A percentile compares a stretch with the other conserved stretches of the same genome.
Evolutionary conservation across 2,113 vertebrate genomes (phyloP).

Genomic region (Phasianus colchicus): DNA sequence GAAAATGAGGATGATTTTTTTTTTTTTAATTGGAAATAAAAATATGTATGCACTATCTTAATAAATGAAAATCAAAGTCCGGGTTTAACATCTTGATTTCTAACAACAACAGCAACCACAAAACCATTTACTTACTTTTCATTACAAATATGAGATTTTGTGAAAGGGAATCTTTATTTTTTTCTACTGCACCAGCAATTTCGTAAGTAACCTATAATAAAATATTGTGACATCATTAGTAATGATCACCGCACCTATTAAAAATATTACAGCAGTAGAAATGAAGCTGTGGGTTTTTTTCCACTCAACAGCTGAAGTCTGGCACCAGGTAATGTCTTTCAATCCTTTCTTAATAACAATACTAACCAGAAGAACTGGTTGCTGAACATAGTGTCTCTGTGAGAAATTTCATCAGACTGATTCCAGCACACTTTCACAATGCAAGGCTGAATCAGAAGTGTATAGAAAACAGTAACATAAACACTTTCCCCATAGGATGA

Average conservation of each 20-base stretch:
- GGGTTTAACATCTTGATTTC: background rate
- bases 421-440: background rate
- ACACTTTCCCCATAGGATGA: background rate
- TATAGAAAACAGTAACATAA: background rate
- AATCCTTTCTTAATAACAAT: background rate
- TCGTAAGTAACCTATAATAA: constrained; percentile 90
- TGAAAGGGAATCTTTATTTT: constrained; percentile 93
- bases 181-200: constrained; percentile 86
- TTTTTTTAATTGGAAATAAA: background rate
- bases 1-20: background rate
- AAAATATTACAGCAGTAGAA: constrained; percentile 3
- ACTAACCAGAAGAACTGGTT: background rate
- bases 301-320: background rate
- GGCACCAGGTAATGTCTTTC: background rate
- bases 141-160: constrained; percentile 93
- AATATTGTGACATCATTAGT: constrained; percentile 65
- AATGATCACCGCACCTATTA: background rate
- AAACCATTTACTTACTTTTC: constrained; percentile 89
- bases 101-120: background rate
- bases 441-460: background rate
- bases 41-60: background rate
- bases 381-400: background rate
- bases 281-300: background rate
- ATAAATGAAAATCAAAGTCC: background rate
- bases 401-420: background rate